Evolutionary conservation across 2,113 vertebrate species (phyloP), one percentile per base, ranked within the genome.

Genomic region (Lycaon pictus): DNA sequence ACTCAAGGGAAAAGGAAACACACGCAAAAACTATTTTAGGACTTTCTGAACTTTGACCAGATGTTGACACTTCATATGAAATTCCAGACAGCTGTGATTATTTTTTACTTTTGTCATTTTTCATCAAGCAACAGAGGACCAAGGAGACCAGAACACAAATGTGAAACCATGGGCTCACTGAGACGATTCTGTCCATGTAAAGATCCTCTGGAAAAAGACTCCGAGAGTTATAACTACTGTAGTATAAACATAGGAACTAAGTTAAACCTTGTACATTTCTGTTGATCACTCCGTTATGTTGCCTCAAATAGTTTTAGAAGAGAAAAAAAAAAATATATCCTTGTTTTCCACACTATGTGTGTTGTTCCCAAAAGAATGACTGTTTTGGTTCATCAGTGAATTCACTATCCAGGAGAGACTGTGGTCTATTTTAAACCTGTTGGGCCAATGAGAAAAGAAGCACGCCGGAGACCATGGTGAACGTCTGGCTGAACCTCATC

Each of bases 201-300:
- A 99, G 99, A 99, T 99, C 99, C 99, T 99, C 99, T 99, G 99
- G 99, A 99, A 99, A 99, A 99, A 99, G 99, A 99, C 99, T 99
- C 99, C 99, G 99, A 99, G 99, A 99, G 99, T 99, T 99, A 98
- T 99, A 99, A 99, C 99, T 99, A 99, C 99, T 99, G 99, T 99
- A 99, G 99, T 99, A 99, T 99, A 99, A 99, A 99, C 99, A 99
- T 99, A 99, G 99, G 99, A 99, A 99, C 99, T 99, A 99, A 99
- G 99, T 99, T 99, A 99, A 98, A 99, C 99, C 99, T 99, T 99
- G 99, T 99, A 99, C 99, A 99, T 99, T 99, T 99, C 99, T 99
- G 99, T 99, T 99, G 99, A 99, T 99, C 99, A 99, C 99, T 99
- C 99, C 98, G 99, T 99, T 99, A 99, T 97, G 99, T 99, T 99